These are phyloP conservation scores for Strigamia transsilvanica DNA, from an alignment of 2,888 invertebrate genomes.

Conservation along the genomic window DNA sequence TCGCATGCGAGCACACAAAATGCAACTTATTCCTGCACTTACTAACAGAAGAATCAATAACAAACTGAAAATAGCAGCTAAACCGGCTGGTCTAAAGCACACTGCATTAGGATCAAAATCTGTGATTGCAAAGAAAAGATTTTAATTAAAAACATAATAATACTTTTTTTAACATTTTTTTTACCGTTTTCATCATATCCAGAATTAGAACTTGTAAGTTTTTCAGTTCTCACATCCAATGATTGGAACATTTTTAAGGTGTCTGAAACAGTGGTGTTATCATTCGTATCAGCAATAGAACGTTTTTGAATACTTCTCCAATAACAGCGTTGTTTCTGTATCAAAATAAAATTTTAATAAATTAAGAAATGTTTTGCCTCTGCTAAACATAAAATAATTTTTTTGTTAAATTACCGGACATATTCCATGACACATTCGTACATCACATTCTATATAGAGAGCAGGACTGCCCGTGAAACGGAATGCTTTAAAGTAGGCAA, in stretches of 20 bases:
- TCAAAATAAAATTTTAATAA: constrained; percentile 16
- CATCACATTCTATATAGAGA: constrained; percentile 92
- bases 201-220: constrained; percentile 3
- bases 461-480: constrained; percentile 93
- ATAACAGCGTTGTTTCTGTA: constrained; percentile 60
- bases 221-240: constrained; percentile 71
- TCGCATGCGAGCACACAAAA: constrained; percentile 79
- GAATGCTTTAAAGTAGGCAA: constrained; percentile 94
- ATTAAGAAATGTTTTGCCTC: background rate
- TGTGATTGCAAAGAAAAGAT: background rate
- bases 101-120: constrained; percentile 52
- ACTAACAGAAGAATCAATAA: constrained; percentile 76
- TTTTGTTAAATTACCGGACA: constrained; percentile 70
- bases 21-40: constrained; percentile 70
- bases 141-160: background rate
- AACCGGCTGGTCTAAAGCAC: constrained; percentile 55
- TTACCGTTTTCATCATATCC: constrained; percentile 51
- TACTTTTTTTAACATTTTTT: background rate
- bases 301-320: constrained; percentile 63
- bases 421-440: constrained; percentile 92
- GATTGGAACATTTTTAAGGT: constrained; percentile 91
- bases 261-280: constrained; percentile 74
- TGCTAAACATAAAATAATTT: background rate
- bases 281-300: constrained; percentile 65
- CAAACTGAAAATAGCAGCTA: constrained; percentile 70